A percentile compares a stretch with the other conserved stretches of the same genome.
Conservation (phyloP, 2,888 invertebrate species). For the Xanthorhoe designata region DNA sequence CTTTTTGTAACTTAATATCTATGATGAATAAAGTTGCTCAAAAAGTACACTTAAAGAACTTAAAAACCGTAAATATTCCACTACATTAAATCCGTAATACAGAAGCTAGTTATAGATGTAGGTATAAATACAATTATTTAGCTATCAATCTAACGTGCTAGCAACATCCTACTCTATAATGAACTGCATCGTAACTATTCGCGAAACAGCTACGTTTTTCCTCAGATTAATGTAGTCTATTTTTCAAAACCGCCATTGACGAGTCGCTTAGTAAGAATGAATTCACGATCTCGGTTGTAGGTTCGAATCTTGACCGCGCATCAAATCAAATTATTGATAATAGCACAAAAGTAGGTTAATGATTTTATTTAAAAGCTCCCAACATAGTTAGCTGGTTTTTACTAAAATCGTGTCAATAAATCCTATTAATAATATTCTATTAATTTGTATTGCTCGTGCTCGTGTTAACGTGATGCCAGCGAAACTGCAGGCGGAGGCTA, state of each 20-base stretch:
- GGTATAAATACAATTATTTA: neutral
- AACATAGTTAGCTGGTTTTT: too few species aligned
- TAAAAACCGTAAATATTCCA: neutral
- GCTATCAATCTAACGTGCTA: constrained; percentile 6
- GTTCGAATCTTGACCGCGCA: too few species aligned
- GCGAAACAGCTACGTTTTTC: neutral
- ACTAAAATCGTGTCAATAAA: too few species aligned
- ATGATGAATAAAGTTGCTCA: neutral
- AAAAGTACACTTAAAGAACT: neutral
- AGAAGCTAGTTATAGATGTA: neutral
- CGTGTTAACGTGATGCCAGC: too few species aligned
- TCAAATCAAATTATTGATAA: too few species aligned
- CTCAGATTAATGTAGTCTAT: too few species aligned
- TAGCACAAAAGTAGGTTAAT: too few species aligned
- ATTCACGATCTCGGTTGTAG: neutral
- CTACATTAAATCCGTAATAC: neutral
- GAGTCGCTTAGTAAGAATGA: neutral
- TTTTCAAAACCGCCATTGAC: too few species aligned
- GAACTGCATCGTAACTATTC: neutral
- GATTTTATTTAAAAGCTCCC: too few species aligned
- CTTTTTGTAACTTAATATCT: neutral
- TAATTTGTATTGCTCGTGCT: too few species aligned
- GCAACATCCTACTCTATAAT: constrained; percentile 7
- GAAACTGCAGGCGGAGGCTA: too few species aligned
- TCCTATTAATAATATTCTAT: too few species aligned